Conservation (phyloP, 2,797 vertebrate genomes). For the Sylvilagus floridanus region DNA sequence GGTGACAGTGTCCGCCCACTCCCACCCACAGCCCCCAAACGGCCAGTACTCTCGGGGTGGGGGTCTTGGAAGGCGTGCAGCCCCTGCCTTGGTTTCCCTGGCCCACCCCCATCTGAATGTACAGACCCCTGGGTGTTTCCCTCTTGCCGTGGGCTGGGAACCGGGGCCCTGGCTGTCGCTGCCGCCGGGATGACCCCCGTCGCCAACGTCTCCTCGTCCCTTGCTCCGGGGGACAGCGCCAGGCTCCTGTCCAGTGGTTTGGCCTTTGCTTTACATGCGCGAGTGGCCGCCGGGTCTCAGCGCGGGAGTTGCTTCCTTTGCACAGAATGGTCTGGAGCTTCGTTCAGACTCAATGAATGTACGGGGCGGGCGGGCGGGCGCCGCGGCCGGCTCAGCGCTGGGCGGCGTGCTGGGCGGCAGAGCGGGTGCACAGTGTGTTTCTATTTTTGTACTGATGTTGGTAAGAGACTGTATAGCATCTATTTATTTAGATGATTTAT, state of each 20-base stretch:
- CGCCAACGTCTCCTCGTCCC: slow-evolving; percentile 16
- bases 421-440: slow-evolving; percentile 86
- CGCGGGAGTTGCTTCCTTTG: slow-evolving; percentile 88
- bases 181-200: neutral
- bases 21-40: neutral
- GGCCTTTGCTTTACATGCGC: slow-evolving; percentile 35
- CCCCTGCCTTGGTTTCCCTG: neutral
- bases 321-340: slow-evolving; percentile 89
- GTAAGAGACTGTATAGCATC: slow-evolving; percentile 90
- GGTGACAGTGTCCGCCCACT: neutral
- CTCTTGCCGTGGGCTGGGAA: neutral
- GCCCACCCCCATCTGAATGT: slow-evolving; percentile 68
- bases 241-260: neutral
- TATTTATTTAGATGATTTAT: slow-evolving; percentile 93
- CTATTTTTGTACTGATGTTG: slow-evolving; percentile 91
- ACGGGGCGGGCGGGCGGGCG: slow-evolving; percentile 65
- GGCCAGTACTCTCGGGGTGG: slow-evolving; percentile 65
- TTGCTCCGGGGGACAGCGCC: neutral
- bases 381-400: slow-evolving; percentile 79
- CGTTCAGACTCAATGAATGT: slow-evolving; percentile 90
- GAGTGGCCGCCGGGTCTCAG: slow-evolving; percentile 82
- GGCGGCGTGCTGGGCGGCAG: slow-evolving; percentile 77
- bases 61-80: neutral
- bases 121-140: slow-evolving; percentile 63
- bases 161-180: no score